phyloP scores from a whole-genome alignment of 2,888 invertebrate species.

The Brassicogethes aeneus region DNA sequence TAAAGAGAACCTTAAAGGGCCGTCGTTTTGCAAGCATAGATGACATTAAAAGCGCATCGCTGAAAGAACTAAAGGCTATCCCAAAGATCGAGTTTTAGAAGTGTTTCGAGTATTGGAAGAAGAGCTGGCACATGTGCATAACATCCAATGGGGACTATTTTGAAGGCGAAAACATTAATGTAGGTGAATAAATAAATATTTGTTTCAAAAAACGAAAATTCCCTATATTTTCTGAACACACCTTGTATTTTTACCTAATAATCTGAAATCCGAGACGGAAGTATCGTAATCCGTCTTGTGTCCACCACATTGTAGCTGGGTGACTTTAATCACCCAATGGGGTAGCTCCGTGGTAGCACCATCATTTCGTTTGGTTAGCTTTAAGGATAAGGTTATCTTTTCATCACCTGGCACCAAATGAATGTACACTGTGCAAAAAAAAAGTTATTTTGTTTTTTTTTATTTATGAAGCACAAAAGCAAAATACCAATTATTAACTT shows the following conservation, averaged over 20 bases:
- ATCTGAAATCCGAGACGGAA: slow-evolving; percentile 11
- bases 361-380: not conserved
- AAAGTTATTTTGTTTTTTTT: slow-evolving; percentile 19
- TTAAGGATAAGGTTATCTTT: slow-evolving; percentile 11
- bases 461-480: too few relatives aligned
- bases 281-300: not conserved
- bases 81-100: too few relatives aligned
- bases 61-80: too few relatives aligned
- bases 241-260: slow-evolving; percentile 19
- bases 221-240: too few relatives aligned
- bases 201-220: slow-evolving; percentile 4
- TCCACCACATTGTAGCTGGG: slow-evolving; percentile 50
- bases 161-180: too few relatives aligned
- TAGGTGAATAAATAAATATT: not conserved
- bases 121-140: too few relatives aligned
- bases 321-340: slow-evolving; percentile 53
- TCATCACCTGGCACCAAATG: slow-evolving; percentile 11
- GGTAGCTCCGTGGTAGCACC: slow-evolving; percentile 7
- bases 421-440: slow-evolving; percentile 14
- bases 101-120: too few relatives aligned
- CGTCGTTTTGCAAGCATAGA: too few relatives aligned
- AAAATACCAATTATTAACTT: too few relatives aligned
- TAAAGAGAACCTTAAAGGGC: too few relatives aligned
- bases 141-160: too few relatives aligned
- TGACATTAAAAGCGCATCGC: too few relatives aligned